Conservation (phyloP, 1,140 invertebrate species). For the Adoxophyes honmai region DNA sequence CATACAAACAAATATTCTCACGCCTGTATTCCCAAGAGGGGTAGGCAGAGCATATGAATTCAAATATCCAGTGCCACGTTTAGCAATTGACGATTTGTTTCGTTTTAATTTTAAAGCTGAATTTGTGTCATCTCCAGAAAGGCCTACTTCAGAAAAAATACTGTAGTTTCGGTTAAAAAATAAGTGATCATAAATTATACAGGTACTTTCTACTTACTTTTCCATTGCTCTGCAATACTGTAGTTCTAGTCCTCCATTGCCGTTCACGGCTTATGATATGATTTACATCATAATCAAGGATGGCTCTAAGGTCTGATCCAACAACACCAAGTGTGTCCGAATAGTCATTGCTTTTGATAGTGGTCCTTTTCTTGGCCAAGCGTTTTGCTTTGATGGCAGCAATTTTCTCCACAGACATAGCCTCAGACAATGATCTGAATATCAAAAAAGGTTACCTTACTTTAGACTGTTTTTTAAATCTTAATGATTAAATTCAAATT, state of each 20-base stretch:
- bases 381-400: slow-evolving; percentile 98
- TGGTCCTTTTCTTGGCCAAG: slow-evolving; percentile 96
- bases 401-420: slow-evolving; percentile 98
- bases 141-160: no score
- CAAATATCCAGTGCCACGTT: no score
- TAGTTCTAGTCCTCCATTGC: slow-evolving; percentile 96
- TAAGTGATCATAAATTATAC: no score
- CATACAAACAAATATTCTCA: no score
- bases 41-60: no score
- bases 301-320: slow-evolving; percentile 90
- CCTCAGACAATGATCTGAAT: slow-evolving; percentile 91
- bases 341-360: slow-evolving; percentile 96
- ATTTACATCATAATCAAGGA: slow-evolving; percentile 96
- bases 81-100: no score
- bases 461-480: no score
- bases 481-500: slow-evolving; percentile 18
- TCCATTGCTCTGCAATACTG: slow-evolving; percentile 95
- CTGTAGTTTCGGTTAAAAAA: no score
- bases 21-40: no score
- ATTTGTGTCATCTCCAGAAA: no score
- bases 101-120: no score
- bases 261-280: slow-evolving; percentile 96
- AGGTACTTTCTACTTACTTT: slow-evolving; percentile 80
- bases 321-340: slow-evolving; percentile 79
- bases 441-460: no score